A percentile compares a stretch with the other conserved stretches of the same genome.
Conservation (phyloP, 1,140 invertebrate genomes). For the Meloidogyne hapla region DNA sequence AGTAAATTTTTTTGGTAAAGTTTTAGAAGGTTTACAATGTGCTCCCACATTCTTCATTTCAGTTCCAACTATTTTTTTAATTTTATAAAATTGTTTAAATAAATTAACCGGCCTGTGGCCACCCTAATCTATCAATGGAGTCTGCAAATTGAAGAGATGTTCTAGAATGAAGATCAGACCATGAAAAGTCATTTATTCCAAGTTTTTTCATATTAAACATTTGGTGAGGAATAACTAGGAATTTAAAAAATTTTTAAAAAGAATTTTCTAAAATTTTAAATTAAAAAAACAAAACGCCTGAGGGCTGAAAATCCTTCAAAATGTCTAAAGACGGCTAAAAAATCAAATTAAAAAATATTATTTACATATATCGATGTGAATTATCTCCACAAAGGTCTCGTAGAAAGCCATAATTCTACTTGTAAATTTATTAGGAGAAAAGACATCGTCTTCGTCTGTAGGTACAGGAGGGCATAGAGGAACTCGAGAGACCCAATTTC, state of each 20-base stretch:
- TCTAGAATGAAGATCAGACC: constrained; percentile 12
- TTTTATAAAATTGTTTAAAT: not conserved
- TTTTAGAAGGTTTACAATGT: constrained; percentile 24
- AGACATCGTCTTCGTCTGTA: not conserved
- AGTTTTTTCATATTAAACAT: constrained; percentile 19
- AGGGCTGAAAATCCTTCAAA: too few species aligned
- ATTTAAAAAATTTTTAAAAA: too few species aligned
- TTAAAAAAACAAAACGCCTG: too few species aligned
- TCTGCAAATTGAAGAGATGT: constrained; percentile 18
- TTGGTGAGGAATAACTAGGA: not conserved
- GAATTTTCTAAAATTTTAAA: too few species aligned
- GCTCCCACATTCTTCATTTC: constrained; percentile 13
- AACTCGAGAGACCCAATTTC: constrained; percentile 25
- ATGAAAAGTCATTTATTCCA: constrained; percentile 20
- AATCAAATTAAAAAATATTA: too few species aligned
- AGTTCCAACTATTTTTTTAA: constrained; percentile 9
- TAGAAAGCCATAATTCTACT: constrained; percentile 20
- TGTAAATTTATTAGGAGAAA: not conserved
- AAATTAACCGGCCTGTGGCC: constrained; percentile 17
- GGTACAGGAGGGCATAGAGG: constrained; percentile 22
- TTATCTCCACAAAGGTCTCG: constrained; percentile 12
- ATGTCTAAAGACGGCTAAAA: too few species aligned
- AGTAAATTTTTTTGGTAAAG: constrained; percentile 23
- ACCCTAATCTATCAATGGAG: constrained; percentile 16
- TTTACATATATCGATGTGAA: constrained; percentile 1